phyloP scores from a whole-genome alignment of 2,797 vertebrate genomes.

The Astyanax mexicanus region DNA sequence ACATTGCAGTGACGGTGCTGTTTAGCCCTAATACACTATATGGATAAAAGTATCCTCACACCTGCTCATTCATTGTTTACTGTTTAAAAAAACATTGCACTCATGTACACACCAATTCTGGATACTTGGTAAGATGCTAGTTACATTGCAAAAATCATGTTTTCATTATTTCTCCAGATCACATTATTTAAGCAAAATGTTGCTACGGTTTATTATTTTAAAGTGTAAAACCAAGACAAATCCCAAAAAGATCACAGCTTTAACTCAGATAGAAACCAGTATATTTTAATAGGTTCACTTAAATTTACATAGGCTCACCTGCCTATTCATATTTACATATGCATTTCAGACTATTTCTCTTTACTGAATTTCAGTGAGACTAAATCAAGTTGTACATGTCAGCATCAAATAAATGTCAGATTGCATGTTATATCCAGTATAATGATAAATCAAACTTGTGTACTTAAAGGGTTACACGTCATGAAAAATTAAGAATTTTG shows the following conservation, averaged over 20 bases:
- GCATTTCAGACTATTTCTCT: background rate
- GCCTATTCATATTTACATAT: background rate
- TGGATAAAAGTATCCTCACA: too few species aligned
- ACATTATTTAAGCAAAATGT: too few species aligned
- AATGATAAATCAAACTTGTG: slow-evolving; percentile 10
- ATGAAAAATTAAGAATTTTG: background rate
- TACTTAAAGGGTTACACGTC: too few species aligned
- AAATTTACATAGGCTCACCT: background rate
- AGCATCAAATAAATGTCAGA: background rate
- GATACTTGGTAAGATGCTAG: too few species aligned
- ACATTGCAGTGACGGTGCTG: too few species aligned
- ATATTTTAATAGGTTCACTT: background rate
- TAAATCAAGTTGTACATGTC: background rate
- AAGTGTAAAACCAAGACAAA: background rate
- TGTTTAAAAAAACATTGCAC: too few species aligned
- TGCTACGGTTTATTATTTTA: too few species aligned
- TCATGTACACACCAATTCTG: too few species aligned
- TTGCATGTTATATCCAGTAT: background rate
- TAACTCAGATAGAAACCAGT: background rate
- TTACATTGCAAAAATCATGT: too few species aligned
- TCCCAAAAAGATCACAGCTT: background rate
- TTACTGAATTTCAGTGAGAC: background rate
- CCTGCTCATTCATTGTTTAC: too few species aligned
- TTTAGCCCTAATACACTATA: too few species aligned
- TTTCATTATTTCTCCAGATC: too few species aligned